Evolutionary conservation across 1,140 invertebrate genomes (phyloP), one percentile per base, ranked within the genome.

Genomic region (Brachionus plicatilis): DNA sequence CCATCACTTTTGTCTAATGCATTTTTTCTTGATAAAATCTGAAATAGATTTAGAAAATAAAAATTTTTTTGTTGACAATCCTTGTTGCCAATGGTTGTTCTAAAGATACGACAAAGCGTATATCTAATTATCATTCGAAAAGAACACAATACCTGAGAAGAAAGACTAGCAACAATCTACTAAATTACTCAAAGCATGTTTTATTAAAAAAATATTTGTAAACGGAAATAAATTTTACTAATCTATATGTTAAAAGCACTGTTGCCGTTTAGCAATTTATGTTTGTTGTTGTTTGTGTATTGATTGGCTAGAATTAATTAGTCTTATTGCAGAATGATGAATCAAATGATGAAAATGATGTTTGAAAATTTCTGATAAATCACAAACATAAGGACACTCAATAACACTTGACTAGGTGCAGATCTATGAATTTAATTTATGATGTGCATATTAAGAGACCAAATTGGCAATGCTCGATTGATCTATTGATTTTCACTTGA

Each of bases 401-500:
- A 43, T 72, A 43, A 72, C 68, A 72, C 68, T 72, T 72, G 68
- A 72, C 33, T 72, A 72, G 68, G 68, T 72, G n/a, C 37, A 43
- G 5, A 43, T 60, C 12, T 43, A 72, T 43, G 14, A 72, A 72
- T 43, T 72, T 72, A 72, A 72, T 72, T 72, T 41, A 45, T 72
- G 37, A 41, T 72, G 33, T 68, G 66, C 33, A 72, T 41, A 72
- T 72, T 20, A 72, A 43, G 41, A 37, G 41, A 72, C n/a, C 5
- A 41, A 43, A 72, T 33, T 68, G 53, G 53, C 53, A 68, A 72
- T 72, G 68, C 33, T 72, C 68, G 68, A 72, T 72, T 72, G 68
- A 72, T 72, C 68, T 72, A 72, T 72, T 72, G 68, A 72, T 72
- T 72, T 72, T 72, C 68, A 72, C 68, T 72, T 72, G 68, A 72